Evolutionary conservation across 2,113 vertebrate species (phyloP), one percentile per base, ranked within the genome.

Genomic region (Phasianus colchicus): DNA sequence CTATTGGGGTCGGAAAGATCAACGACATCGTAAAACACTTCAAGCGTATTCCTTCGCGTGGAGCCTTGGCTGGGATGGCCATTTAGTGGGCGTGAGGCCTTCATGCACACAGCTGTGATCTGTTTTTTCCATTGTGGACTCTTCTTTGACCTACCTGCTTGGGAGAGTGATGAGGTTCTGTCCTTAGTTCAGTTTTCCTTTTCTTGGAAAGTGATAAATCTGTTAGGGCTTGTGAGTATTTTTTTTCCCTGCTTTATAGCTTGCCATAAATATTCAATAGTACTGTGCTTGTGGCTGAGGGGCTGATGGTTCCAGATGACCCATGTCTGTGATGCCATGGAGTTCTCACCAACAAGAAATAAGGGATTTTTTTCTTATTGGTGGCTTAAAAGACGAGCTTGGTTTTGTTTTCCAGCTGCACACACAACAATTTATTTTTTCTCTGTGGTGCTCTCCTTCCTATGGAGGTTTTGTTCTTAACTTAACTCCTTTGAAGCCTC

Each of bases 81-180:
- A 17, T 64, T 67, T 18, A n/a, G 61, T 10, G 7, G 38, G 40
- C 76, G 6, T 13, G 30, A 64, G 45, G 54, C 67, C 90, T 90
- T 77, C 36, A 60, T 16, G 52, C 80, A 57, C 24, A 14, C 48
- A 64, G 25, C 24, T 22, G 19, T 48, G 20, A 3, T 87, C 66
- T 92, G 60, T 7, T 92, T 93, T 94, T 95, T 69, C 70, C 74
- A 88, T 86, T 32, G 81, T 42, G 72, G 45, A 15, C 17, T 80
- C 74, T 85, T 89, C 90, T 65, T 45, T 34, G 47, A 86, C 67
- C 50, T 48, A 36, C 24, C n/a, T 71, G 52, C 38, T 71, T 45
- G 38, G 47, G 57, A 29, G 50, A 80, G 77, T 18, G 16, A 7
- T 50, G 63, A 40, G 32, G 3, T 3, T 55, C 71, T 89, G 40